A percentile compares a stretch with the other conserved stretches of the same genome.
Conservation (phyloP, 2,888 invertebrate species). For the Eupithecia tripunctaria region DNA sequence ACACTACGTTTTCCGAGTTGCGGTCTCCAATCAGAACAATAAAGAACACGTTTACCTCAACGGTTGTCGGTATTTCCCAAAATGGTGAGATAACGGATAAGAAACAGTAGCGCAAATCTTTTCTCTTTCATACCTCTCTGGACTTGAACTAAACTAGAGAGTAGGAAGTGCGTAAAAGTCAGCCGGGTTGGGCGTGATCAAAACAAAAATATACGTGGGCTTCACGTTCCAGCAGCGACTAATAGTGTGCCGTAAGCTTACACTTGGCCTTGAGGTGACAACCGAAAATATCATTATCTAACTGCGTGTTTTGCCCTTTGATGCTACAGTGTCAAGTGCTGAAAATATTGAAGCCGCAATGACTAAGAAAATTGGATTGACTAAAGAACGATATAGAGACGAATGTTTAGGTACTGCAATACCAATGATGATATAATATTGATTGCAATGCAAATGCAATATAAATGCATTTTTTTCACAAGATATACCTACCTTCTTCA, state of each 20-base stretch:
- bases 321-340: not conserved
- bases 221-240: constrained; percentile 3
- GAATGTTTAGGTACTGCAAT: too few species aligned
- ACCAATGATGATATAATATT: too few species aligned
- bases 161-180: constrained; percentile 65
- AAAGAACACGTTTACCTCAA: too few species aligned
- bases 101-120: not conserved
- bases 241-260: constrained; percentile 9
- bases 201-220: constrained; percentile 58
- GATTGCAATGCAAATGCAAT: not conserved
- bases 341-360: not conserved
- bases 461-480: too few species aligned
- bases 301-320: constrained; percentile 8
- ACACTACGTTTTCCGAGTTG: too few species aligned
- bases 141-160: constrained; percentile 36
- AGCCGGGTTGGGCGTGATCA: constrained; percentile 65
- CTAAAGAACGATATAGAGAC: too few species aligned
- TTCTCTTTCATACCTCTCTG: not conserved
- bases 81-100: not conserved
- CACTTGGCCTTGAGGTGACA: constrained; percentile 32
- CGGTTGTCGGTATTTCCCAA: too few species aligned
- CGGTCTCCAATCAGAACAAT: too few species aligned
- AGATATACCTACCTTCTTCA: not conserved
- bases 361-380: too few species aligned
- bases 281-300: constrained; percentile 24